These are phyloP conservation scores for Todiramphus chloris DNA, from an alignment of 2,113 vertebrate species.

Conservation along the genomic window DNA sequence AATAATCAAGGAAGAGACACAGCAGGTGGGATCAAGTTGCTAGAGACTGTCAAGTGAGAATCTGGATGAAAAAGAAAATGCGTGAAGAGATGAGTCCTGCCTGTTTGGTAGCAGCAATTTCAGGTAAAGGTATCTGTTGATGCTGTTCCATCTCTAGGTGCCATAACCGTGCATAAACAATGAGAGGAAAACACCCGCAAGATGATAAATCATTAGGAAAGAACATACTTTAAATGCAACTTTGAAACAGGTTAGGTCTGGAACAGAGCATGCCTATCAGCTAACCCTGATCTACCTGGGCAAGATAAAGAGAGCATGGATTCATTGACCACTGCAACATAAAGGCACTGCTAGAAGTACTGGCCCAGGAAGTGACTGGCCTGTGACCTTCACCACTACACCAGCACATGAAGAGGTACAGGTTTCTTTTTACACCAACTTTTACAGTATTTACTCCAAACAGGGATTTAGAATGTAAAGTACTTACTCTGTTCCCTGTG, in stretches of 20 bases:
- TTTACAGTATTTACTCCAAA: not conserved
- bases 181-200: not conserved
- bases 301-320: too few relatives aligned
- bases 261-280: not conserved
- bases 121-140: not conserved
- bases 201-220: not conserved
- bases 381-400: not conserved
- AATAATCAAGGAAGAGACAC: not conserved
- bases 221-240: not conserved
- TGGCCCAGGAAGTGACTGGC: not conserved
- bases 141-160: not conserved
- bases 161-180: not conserved
- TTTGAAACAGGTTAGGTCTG: not conserved
- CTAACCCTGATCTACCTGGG: not conserved
- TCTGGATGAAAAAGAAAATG: not conserved
- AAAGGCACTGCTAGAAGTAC: not conserved
- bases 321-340: not conserved
- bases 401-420: not conserved
- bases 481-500: not conserved
- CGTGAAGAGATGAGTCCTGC: not conserved
- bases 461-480: not conserved
- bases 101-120: not conserved
- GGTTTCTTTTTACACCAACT: not conserved
- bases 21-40: not conserved
- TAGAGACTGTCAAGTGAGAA: not conserved